Percentiles rank a stretch among this genome's conserved stretches.
These are phyloP conservation scores for Spicauda simplicius DNA, from an alignment of 2,888 invertebrate genomes.

Conservation along the genomic window DNA sequence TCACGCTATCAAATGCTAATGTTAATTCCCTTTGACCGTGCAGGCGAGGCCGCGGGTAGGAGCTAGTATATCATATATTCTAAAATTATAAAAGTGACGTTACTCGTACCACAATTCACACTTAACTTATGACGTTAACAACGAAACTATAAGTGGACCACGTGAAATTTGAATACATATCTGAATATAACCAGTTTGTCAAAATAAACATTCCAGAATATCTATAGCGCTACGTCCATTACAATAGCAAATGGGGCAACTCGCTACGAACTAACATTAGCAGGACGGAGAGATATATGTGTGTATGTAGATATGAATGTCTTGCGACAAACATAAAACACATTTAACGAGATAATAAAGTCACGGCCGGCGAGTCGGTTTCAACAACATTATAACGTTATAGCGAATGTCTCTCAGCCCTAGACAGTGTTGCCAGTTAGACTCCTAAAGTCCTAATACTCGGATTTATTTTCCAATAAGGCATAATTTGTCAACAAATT, in stretches of 20 bases:
- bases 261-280: constrained; percentile 15
- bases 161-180: no score
- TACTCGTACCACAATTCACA: no score
- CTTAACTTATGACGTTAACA: no score
- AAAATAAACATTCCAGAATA: neutral
- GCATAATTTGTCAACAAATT: no score
- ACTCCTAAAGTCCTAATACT: neutral
- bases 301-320: constrained; percentile 31
- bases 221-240: constrained; percentile 9
- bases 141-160: no score
- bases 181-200: neutral
- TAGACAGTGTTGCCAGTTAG: neutral
- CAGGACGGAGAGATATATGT: constrained; percentile 15
- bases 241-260: neutral
- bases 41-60: no score
- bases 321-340: constrained; percentile 34
- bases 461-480: no score
- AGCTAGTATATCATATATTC: no score
- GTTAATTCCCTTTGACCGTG: no score
- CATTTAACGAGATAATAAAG: constrained; percentile 41
- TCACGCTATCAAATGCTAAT: no score
- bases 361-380: constrained; percentile 45
- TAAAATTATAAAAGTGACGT: no score
- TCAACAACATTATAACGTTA: constrained; percentile 48
- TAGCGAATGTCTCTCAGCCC: constrained; percentile 48